Percentiles rank a stretch among this genome's conserved stretches.
Evolutionary conservation across 2,888 invertebrate genomes (phyloP).

Genomic region (Drosophila lutescens): DNA sequence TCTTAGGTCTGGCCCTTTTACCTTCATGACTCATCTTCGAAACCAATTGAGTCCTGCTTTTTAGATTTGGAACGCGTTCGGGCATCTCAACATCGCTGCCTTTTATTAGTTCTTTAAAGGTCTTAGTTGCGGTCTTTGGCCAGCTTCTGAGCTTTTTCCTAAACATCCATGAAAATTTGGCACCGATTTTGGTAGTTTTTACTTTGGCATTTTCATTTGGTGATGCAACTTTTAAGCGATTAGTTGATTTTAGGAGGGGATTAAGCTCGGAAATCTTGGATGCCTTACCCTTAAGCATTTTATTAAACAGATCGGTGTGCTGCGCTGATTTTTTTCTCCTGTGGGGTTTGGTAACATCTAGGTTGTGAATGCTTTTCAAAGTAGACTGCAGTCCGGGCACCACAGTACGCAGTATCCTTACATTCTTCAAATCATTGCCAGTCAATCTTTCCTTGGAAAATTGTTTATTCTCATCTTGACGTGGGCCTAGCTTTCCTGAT

Average conservation of each 20-base stretch:
- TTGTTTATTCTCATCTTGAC: background rate
- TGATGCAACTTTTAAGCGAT: background rate
- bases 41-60: background rate
- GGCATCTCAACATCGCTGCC: background rate
- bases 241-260: background rate
- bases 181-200: background rate
- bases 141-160: background rate
- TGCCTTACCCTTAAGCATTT: background rate
- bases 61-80: background rate
- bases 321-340: background rate
- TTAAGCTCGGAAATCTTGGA: background rate
- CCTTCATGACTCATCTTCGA: too few species aligned
- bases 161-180: constrained; percentile 11
- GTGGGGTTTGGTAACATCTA: background rate
- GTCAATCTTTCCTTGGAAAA: background rate
- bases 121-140: background rate
- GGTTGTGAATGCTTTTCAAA: background rate
- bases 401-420: background rate
- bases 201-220: background rate
- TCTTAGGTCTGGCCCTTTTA: background rate
- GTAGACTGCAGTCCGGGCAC: background rate
- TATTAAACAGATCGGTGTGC: background rate
- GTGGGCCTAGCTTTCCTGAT: too few species aligned
- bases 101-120: constrained; percentile 2
- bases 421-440: background rate